phyloP scores from a whole-genome alignment of 2,797 vertebrate species.

The Malurus leucopterus region DNA sequence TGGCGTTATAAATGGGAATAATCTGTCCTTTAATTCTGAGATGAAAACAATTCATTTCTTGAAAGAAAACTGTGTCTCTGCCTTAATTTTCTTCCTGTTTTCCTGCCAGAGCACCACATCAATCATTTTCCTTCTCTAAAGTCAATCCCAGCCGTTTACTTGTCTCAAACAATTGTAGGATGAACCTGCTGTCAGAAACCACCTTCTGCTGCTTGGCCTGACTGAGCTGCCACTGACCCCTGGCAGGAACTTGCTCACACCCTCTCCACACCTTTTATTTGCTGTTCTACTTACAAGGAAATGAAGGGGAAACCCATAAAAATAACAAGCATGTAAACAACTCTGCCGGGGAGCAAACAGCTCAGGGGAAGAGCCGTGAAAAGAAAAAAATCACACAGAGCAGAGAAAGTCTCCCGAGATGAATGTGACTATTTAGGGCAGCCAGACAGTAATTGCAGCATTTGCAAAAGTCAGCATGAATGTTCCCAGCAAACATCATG shows the following conservation, averaged over 20 bases:
- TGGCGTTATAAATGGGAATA: neutral
- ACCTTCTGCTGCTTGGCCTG: neutral
- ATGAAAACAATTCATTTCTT: neutral
- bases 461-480: neutral
- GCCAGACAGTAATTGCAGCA: neutral
- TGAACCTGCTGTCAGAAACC: neutral
- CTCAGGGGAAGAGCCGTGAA: neutral
- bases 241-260: neutral
- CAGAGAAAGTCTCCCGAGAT: neutral
- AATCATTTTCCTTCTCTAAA: neutral
- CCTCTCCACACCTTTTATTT: neutral
- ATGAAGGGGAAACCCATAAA: neutral
- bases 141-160: neutral
- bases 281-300: neutral
- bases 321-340: neutral
- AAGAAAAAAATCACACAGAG: neutral
- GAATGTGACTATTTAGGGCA: constrained; percentile 33
- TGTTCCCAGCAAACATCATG: neutral
- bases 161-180: neutral
- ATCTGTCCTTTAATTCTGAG: neutral
- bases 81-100: neutral
- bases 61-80: neutral
- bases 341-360: neutral
- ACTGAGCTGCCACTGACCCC: neutral
- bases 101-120: neutral